A percentile compares a stretch with the other conserved stretches of the same genome.
Evolutionary conservation across 2,113 vertebrate genomes (phyloP).

Genomic region (Garra rufa): DNA sequence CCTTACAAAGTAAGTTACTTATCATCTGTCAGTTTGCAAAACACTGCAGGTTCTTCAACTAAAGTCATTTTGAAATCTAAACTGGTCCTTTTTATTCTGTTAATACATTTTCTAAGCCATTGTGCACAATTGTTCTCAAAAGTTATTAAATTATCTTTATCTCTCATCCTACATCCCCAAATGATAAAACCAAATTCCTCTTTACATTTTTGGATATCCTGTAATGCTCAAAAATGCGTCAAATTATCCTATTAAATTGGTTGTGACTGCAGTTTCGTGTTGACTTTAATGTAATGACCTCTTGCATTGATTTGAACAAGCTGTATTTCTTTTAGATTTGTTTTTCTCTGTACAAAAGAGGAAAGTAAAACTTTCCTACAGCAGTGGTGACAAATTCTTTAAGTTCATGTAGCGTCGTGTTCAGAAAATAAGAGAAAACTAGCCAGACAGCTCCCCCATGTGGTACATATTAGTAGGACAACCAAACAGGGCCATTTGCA

Average conservation of each 20-base stretch:
- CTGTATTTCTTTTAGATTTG: neutral
- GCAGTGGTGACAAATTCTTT: neutral
- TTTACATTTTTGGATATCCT: neutral
- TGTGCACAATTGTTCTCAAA: too few species aligned
- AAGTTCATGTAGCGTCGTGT: neutral
- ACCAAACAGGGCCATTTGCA: too few species aligned
- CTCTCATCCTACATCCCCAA: too few species aligned
- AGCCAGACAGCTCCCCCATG: conserved; percentile 4
- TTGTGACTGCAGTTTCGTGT: neutral
- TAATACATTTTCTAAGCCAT: too few species aligned
- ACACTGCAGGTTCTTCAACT: neutral
- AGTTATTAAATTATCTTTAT: too few species aligned
- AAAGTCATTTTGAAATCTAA: too few species aligned
- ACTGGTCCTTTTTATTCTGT: too few species aligned
- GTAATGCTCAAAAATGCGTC: neutral
- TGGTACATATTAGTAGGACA: conserved; percentile 1
- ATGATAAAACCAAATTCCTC: neutral
- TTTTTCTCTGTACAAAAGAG: neutral
- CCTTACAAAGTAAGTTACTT: neutral
- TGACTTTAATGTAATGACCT: neutral
- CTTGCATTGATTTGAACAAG: neutral
- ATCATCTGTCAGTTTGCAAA: neutral
- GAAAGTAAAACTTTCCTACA: neutral
- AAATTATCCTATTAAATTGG: neutral
- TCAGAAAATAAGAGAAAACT: neutral